Conservation (phyloP, 2,113 vertebrate species). For the Nannospalax galili region DNA sequence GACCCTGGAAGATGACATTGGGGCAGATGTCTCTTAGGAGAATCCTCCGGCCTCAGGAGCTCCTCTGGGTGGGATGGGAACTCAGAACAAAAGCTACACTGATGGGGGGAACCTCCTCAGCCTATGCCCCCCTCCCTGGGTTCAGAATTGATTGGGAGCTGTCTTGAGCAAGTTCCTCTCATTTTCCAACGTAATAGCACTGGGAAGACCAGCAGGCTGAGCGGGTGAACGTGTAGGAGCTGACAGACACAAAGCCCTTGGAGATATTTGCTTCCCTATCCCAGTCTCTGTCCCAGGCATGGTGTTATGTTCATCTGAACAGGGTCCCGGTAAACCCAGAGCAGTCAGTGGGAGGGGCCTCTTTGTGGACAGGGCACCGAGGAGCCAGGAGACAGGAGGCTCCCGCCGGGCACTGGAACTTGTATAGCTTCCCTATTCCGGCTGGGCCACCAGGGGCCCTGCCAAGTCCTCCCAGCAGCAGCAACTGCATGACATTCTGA, state of each 20-base stretch:
- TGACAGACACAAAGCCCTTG: accelerated
- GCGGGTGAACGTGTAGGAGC: accelerated
- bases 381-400: background rate
- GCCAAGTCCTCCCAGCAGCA: slow-evolving; percentile 19
- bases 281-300: background rate
- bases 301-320: accelerated
- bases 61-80: background rate
- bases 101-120: background rate
- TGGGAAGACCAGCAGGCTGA: background rate
- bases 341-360: background rate
- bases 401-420: background rate
- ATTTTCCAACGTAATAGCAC: accelerated
- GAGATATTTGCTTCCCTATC: background rate
- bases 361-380: background rate
- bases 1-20: background rate
- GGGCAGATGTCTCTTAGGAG: background rate
- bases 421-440: background rate
- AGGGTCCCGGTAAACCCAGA: accelerated
- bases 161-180: no score
- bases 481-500: slow-evolving; percentile 25
- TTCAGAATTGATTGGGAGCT: background rate
- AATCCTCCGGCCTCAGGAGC: background rate
- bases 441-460: background rate
- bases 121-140: background rate
- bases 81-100: background rate